Base-by-base conservation (phyloP, 2,113 vertebrate genomes). In the Chroicocephalus ridibundus region DNA sequence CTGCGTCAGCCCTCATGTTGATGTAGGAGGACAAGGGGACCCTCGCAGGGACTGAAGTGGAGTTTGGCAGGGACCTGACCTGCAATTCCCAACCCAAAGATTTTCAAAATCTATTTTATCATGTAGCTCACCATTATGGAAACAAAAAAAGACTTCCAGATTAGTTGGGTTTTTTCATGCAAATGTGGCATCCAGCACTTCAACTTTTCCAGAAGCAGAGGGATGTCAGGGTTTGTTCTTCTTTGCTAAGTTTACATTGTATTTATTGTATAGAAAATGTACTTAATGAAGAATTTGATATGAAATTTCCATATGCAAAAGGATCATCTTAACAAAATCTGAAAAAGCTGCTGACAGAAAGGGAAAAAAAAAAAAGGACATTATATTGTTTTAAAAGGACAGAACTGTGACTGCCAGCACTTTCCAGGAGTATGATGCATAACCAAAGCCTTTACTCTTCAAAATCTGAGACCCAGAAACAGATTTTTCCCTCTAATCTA, bases 41-140 rank as follows among this genome's bases (percentile, higher is more conserved):
- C 19, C 31, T 6, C 31, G 9, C 13, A 0, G 0, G 15, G 10
- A 42, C 7, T 29, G 40, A 52, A 68, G 22, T 9, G 38, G n/a
- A 60, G 32, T 51, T 79, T 62, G 38, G 16, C 29, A 25, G 32
- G 25, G n/a, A 55, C 74, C 55, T 79, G n/a, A 29, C 36, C 18
- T 40, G 24, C 15, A 60, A 29, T 60, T 88, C 46, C 64, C 54
- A 49, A 31, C 11, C 5, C n/a, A 65, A 61, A 38, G 2, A 9
- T 70, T 88, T 82, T 27, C 8, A 70, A 86, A 84, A 51, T 44
- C 44, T 51, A 26, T n/a, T 74, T 69, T 51, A 21, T 55, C 19
- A 5, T 31, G 10, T 29, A 25, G 5, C 5, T 69, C 29, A 51
- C 6, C 11, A 2, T 36, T 65, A 65, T 1, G 8, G 15, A 74